Percentiles rank a stretch among this genome's conserved stretches.
Evolutionary conservation across 2,888 invertebrate species (phyloP).

Genomic region (Pyrrhia umbra): DNA sequence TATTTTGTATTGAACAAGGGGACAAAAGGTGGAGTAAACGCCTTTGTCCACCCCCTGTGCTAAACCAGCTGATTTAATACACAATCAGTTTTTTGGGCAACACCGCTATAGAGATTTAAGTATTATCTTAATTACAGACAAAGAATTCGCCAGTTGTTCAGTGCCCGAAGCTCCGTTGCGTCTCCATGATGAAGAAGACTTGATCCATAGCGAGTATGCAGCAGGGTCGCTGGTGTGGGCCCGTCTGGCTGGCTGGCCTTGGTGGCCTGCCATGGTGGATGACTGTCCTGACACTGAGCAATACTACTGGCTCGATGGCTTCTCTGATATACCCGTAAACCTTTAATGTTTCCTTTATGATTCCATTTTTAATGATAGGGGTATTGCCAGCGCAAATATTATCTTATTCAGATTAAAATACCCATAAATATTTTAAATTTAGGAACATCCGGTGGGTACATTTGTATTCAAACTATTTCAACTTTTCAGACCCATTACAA

Average conservation of each 20-base stretch:
- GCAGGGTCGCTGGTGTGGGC: slow-evolving; percentile 93
- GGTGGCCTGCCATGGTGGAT: slow-evolving; percentile 94
- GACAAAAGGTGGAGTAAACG: too few relatives aligned
- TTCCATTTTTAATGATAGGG: too few relatives aligned
- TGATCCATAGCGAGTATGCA: slow-evolving; percentile 90
- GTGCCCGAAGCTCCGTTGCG: slow-evolving; percentile 84
- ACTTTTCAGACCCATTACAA: slow-evolving; percentile 88
- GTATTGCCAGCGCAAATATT: too few relatives aligned
- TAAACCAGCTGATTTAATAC: too few relatives aligned
- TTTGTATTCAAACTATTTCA: background rate
- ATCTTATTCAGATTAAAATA: too few relatives aligned
- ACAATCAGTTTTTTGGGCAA: too few relatives aligned
- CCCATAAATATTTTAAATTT: too few relatives aligned
- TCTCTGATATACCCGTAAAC: slow-evolving; percentile 88
- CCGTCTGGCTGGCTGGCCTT: slow-evolving; percentile 90
- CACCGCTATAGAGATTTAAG: too few relatives aligned
- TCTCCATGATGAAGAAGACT: slow-evolving; percentile 84
- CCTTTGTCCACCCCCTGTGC: too few relatives aligned
- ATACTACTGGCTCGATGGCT: slow-evolving; percentile 90
- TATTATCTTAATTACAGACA: slow-evolving; percentile 75
- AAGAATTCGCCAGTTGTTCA: slow-evolving; percentile 85
- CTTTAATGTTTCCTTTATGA: background rate
- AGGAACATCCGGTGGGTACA: too few relatives aligned
- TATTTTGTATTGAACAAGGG: too few relatives aligned
- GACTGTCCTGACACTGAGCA: slow-evolving; percentile 91